Evolutionary conservation across 2,797 vertebrate species (phyloP).

Genomic region (Neoniphon sammara): DNA sequence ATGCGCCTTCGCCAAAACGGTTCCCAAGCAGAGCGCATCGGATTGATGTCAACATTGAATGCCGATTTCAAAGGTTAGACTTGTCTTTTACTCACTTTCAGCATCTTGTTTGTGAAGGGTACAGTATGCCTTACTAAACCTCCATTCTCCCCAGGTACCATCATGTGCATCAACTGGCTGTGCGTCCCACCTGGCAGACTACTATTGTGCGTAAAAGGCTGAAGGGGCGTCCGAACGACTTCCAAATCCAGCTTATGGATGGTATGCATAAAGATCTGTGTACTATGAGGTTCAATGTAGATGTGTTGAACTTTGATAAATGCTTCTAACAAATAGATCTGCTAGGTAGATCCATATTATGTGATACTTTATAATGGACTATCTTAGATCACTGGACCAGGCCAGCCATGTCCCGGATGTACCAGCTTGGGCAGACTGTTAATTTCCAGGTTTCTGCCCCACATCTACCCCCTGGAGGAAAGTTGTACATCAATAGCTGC

Average conservation of each 20-base stretch:
- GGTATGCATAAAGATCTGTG: conserved; percentile 59
- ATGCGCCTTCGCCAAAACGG: conserved; percentile 61
- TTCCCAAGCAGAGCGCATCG: conserved; percentile 34
- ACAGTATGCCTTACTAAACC: not conserved
- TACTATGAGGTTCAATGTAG: not conserved
- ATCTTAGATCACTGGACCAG: conserved; percentile 72
- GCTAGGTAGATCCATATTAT: not conserved
- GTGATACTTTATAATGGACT: not conserved
- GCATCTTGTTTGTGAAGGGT: not conserved
- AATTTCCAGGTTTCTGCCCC: conserved; percentile 76
- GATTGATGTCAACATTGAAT: conserved; percentile 73
- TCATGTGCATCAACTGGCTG: conserved; percentile 72
- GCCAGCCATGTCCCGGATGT: conserved; percentile 52
- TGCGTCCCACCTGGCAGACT: conserved; percentile 76
- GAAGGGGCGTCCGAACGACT: conserved; percentile 56
- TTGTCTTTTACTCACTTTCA: not conserved
- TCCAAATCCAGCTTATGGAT: conserved; percentile 77
- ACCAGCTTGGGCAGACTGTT: conserved; percentile 73
- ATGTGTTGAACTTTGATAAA: not conserved
- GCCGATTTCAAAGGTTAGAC: conserved; percentile 77
- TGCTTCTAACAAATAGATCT: not conserved
- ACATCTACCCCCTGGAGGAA: conserved; percentile 52
- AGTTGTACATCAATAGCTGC: conserved; percentile 78
- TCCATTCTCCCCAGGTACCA: conserved; percentile 63
- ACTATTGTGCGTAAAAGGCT: conserved; percentile 66